Conservation (phyloP, 2,888 invertebrate genomes). For the Idaea aversata region DNA sequence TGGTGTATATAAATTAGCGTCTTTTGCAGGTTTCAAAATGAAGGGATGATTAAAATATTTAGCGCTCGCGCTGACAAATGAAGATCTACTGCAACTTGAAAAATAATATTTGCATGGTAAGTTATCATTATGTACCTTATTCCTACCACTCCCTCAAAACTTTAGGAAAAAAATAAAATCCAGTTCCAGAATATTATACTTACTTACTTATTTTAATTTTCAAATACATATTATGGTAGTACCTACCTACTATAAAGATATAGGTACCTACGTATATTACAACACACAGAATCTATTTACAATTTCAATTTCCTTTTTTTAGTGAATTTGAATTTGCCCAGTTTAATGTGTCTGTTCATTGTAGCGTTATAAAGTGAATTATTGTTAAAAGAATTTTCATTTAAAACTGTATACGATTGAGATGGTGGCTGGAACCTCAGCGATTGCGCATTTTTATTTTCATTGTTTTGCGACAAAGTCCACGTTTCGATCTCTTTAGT, state of each 20-base stretch:
- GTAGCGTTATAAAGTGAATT: constrained; percentile 11
- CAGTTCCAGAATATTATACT: no score
- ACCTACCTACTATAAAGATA: not conserved
- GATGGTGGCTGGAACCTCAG: not conserved
- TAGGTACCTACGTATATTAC: not conserved
- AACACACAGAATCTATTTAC: not conserved
- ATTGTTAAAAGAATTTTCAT: constrained; percentile 24
- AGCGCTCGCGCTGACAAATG: no score
- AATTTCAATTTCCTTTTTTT: constrained; percentile 44
- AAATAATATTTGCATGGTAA: no score
- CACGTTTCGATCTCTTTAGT: constrained; percentile 56
- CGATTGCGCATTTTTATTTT: constrained; percentile 7
- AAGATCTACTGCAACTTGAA: no score
- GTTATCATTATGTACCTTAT: no score
- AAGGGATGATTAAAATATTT: no score
- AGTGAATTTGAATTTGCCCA: constrained; percentile 51
- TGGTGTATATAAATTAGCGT: no score
- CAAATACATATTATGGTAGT: not conserved
- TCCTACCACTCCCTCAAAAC: no score
- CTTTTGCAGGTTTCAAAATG: no score
- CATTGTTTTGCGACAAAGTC: constrained; percentile 42
- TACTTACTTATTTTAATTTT: not conserved
- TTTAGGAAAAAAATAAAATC: no score
- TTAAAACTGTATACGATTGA: constrained; percentile 33
- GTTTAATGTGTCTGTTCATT: constrained; percentile 28